Conservation (phyloP, 2,113 vertebrate species). For the Strix aluco region DNA sequence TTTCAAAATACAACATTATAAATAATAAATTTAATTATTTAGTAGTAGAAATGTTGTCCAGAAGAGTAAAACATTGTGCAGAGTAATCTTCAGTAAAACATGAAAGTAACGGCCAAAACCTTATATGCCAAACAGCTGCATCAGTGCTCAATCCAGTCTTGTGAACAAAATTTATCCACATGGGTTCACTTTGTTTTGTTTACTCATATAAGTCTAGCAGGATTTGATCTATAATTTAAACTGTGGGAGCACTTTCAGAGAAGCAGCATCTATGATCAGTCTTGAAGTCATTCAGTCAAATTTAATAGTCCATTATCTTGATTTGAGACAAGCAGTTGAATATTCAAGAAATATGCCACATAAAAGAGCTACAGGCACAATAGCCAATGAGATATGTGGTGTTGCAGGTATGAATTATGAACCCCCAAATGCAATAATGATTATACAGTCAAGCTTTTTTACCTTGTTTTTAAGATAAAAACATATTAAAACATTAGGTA, state of each 20-base stretch:
- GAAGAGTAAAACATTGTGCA: neutral
- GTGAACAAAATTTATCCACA: neutral
- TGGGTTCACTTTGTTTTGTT: neutral
- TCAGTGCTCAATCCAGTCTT: neutral
- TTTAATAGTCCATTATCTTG: neutral
- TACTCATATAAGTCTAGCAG: neutral
- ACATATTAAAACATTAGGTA: constrained; percentile 19
- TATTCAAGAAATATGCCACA: constrained; percentile 5
- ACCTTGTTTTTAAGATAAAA: constrained; percentile 39
- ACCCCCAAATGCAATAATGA: neutral
- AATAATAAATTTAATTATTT: neutral
- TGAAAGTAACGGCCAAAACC: neutral
- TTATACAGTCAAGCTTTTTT: constrained; percentile 13
- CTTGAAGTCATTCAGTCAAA: constrained; percentile 3
- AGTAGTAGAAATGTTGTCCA: neutral
- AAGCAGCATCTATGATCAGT: neutral
- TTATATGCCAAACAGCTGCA: neutral
- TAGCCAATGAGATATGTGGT: neutral
- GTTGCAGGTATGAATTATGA: neutral
- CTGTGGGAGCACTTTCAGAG: neutral
- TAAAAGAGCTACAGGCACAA: constrained; percentile 19
- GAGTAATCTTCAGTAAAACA: neutral
- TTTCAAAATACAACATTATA: neutral
- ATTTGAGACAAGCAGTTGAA: neutral
- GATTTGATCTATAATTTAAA: neutral